These are phyloP conservation scores for Holocentrus rufus DNA, from an alignment of 2,797 vertebrate species.

Conservation along the genomic window DNA sequence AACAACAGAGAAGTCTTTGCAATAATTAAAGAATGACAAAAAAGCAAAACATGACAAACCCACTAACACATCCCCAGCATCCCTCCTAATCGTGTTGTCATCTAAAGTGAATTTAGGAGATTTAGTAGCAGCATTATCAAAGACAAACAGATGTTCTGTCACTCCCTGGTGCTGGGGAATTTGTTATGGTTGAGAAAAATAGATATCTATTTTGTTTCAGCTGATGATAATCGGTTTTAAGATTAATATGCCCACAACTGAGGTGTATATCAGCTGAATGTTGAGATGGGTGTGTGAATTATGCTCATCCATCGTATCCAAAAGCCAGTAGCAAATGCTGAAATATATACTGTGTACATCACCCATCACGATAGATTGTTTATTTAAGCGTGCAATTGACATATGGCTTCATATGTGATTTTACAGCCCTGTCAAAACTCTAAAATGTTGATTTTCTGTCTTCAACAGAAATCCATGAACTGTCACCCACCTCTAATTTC, in stretches of 20 bases:
- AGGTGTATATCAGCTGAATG: background rate
- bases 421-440: too few species aligned
- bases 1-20: conserved; percentile 72
- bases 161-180: conserved; percentile 14
- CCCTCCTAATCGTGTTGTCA: conserved; percentile 55
- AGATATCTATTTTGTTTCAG: background rate
- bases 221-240: conserved; percentile 7
- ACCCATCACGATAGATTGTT: background rate
- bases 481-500: background rate
- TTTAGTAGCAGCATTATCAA: conserved; percentile 17
- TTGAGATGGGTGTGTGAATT: background rate
- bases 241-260: conserved; percentile 18
- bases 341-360: background rate
- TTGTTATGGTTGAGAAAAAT: conserved; percentile 11
- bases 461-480: background rate
- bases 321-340: background rate
- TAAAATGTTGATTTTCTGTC: background rate
- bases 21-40: conserved; percentile 72
- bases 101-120: conserved; percentile 53
- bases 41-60: conserved; percentile 67
- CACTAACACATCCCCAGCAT: conserved; percentile 69
- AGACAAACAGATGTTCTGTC: conserved; percentile 31
- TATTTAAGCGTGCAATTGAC: background rate
- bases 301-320: background rate
- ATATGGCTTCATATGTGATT: background rate